Base-by-base conservation (phyloP, 1,140 invertebrate genomes). In the Periplaneta americana region DNA sequence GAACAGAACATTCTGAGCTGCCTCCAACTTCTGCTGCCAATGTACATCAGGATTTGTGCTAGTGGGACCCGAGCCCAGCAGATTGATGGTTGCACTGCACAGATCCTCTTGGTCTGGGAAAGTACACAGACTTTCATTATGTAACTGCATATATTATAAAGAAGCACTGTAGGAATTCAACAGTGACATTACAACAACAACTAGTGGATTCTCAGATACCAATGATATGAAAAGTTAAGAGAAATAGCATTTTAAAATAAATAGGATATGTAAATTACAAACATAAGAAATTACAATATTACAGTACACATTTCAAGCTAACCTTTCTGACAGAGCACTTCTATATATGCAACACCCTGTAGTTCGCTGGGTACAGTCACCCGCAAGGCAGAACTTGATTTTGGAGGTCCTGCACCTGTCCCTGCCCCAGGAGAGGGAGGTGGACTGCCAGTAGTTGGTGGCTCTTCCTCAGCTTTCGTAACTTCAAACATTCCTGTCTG, bases 401-500 rank as follows among this genome's bases (percentile, higher is more conserved):
- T 93, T 1, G 86, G 83, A 57, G 34, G 32, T 6, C n/a, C 34
- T 32, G 31, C 57, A 34, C 22, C 28, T 74, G 80, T 11, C 2
- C 57, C 78, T 13, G 81, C 34, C 8, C 81, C 81, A 22, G 81
- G 81, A 22, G 77, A 79, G 2, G 81, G 78, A 15, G 81, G 81
- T n/a, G 82, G 74, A 36, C 81, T 82, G 17, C 82, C 39, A 79
- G 83, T 84, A 17, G 83, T 86, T 85, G 93, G 92, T 78, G 91
- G 89, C 76, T 96, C 95, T 80, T 96, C 95, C 31, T 88, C 87
- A 10, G 96, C 96, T 90, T 99, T 99, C 4, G 94, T 95, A 1
- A 99, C 98, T 91, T 99, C 98, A 91, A 99, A 99, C 84, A 97
- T 96, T 57, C 98, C 97, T 80, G 95, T 95, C 88, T 98, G 97